Percentiles rank a stretch among this genome's conserved stretches.
These are phyloP conservation scores for Melopsittacus undulatus DNA, from an alignment of 2,797 vertebrate genomes.

Conservation along the genomic window DNA sequence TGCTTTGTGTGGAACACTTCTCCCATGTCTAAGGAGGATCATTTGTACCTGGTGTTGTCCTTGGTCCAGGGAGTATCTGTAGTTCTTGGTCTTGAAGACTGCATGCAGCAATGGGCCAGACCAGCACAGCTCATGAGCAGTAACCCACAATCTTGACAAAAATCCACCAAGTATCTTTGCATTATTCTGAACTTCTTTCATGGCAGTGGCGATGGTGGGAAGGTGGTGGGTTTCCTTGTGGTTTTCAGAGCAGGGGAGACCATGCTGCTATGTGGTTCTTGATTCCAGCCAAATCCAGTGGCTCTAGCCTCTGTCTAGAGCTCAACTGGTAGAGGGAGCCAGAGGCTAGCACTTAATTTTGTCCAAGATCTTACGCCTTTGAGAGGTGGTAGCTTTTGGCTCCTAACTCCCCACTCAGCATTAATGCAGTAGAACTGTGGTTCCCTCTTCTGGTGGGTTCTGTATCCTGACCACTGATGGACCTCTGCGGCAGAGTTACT, in stretches of 20 bases:
- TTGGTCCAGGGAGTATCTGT: neutral
- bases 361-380: neutral
- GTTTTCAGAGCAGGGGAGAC: neutral
- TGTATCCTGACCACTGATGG: neutral
- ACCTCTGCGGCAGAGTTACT: neutral
- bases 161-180: neutral
- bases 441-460: neutral
- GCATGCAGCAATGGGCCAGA: neutral
- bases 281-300: neutral
- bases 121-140: neutral
- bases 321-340: neutral
- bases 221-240: neutral
- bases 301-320: neutral
- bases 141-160: neutral
- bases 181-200: neutral
- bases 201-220: fast-evolving
- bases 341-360: neutral
- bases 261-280: neutral
- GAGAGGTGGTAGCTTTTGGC: neutral
- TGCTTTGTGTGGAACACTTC: neutral
- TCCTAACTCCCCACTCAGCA: neutral
- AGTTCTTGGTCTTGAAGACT: neutral
- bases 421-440: neutral
- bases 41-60: neutral
- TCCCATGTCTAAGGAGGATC: neutral